Percentiles rank a stretch among this genome's conserved stretches.
These are phyloP conservation scores for Troides oblongomaculatus DNA, from an alignment of 2,888 invertebrate species.

Conservation along the genomic window DNA sequence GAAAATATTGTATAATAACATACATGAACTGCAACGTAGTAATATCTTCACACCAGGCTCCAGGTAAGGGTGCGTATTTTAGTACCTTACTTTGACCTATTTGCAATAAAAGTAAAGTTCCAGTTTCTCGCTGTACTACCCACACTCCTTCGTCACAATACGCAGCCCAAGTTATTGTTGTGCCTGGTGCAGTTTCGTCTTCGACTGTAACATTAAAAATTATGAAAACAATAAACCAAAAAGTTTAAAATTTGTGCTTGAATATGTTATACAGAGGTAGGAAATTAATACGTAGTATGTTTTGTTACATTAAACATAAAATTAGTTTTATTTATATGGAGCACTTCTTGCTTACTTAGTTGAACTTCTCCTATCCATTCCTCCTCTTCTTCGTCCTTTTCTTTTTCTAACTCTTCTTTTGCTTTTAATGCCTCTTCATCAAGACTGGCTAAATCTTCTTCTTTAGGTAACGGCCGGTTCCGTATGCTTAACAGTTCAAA, in stretches of 20 bases:
- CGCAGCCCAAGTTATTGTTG: conserved; percentile 66
- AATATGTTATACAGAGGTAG: no score
- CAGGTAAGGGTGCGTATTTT: conserved; percentile 65
- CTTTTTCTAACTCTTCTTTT: conserved; percentile 75
- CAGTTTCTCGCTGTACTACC: conserved; percentile 65
- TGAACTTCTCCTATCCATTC: conserved; percentile 79
- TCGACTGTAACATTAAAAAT: conserved; percentile 49
- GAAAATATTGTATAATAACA: conserved; percentile 34
- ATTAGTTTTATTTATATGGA: no score
- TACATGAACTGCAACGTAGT: conserved; percentile 63
- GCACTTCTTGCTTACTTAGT: conserved; percentile 73
- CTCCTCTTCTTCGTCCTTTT: conserved; percentile 69
- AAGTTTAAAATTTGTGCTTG: background rate
- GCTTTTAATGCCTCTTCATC: conserved; percentile 80
- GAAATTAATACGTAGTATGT: background rate
- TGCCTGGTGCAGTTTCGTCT: conserved; percentile 61
- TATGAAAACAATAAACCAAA: background rate
- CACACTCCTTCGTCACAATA: conserved; percentile 66
- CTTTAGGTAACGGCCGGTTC: conserved; percentile 64
- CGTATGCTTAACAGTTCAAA: conserved; percentile 54
- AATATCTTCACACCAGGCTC: conserved; percentile 66
- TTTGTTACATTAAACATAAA: background rate
- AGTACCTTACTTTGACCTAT: conserved; percentile 58
- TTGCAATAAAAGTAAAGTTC: conserved; percentile 57
- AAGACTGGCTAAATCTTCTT: conserved; percentile 72